Conservation (phyloP, 2,888 invertebrate genomes). For the Lymantria monacha region DNA sequence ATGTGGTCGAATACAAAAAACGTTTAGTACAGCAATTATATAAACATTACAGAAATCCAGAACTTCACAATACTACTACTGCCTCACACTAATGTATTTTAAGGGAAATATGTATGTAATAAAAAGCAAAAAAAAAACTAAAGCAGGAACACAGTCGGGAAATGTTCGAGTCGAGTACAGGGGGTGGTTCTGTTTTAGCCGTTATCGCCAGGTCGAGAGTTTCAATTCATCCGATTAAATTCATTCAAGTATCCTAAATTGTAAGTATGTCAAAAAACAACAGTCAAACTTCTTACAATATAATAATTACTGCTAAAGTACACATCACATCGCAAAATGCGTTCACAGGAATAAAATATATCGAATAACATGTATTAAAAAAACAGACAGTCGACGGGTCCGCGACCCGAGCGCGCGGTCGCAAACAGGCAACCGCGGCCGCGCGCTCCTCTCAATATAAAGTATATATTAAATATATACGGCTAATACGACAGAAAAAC, state of each 20-base stretch:
- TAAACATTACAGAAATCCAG: constrained; percentile 78
- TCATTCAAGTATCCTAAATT: constrained; percentile 77
- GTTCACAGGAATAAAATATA: constrained; percentile 91
- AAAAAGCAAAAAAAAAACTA: constrained; percentile 79
- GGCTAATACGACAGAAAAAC: constrained; percentile 75
- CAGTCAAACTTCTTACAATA: constrained; percentile 82
- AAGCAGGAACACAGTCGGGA: constrained; percentile 81
- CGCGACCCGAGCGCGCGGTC: constrained; percentile 65
- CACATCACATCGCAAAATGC: constrained; percentile 88
- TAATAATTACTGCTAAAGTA: constrained; percentile 84
- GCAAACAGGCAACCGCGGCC: constrained; percentile 80
- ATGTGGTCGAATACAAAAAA: constrained; percentile 77
- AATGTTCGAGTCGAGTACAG: constrained; percentile 71
- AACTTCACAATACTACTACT: constrained; percentile 80
- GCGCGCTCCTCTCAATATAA: constrained; percentile 63
- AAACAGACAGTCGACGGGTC: constrained; percentile 78
- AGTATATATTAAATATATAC: constrained; percentile 77
- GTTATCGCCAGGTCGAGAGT: constrained; percentile 67
- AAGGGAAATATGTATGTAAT: constrained; percentile 77
- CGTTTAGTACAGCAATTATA: constrained; percentile 72
- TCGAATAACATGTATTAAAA: constrained; percentile 85
- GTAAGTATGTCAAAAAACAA: constrained; percentile 83
- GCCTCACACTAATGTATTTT: constrained; percentile 79
- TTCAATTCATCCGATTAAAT: constrained; percentile 67
- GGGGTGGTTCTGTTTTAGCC: constrained; percentile 74